Evolutionary conservation across 2,113 vertebrate genomes (phyloP).

Genomic region (Callipepla californica): DNA sequence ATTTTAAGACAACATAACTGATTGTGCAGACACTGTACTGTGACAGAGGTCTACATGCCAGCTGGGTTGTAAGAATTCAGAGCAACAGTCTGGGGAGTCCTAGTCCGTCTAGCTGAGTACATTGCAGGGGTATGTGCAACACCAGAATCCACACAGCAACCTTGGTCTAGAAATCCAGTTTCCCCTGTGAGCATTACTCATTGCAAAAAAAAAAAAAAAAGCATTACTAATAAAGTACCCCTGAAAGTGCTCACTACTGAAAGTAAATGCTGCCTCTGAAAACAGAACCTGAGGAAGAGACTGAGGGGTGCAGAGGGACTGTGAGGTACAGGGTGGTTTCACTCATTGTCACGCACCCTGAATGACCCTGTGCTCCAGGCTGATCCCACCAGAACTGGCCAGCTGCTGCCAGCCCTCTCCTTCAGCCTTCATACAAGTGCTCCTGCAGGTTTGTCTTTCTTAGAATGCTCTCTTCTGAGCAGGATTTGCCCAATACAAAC

Average conservation of each 20-base stretch:
- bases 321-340: rapidly evolving
- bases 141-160: neutral
- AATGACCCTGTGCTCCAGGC: neutral
- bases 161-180: neutral
- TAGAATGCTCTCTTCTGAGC: rapidly evolving
- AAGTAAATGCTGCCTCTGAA: neutral
- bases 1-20: neutral
- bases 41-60: neutral
- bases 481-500: rapidly evolving
- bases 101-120: neutral
- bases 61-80: neutral
- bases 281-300: neutral
- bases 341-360: rapidly evolving
- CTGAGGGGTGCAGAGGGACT: neutral
- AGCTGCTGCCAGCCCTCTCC: neutral
- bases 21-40: too few relatives aligned
- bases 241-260: neutral
- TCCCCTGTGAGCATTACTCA: neutral
- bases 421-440: neutral
- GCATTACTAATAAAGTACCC: neutral
- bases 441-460: neutral
- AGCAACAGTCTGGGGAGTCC: neutral
- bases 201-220: neutral
- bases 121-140: neutral
- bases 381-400: neutral